Base-by-base conservation (phyloP, 2,888 invertebrate genomes). In the Chrysotoxum bicinctum region DNA sequence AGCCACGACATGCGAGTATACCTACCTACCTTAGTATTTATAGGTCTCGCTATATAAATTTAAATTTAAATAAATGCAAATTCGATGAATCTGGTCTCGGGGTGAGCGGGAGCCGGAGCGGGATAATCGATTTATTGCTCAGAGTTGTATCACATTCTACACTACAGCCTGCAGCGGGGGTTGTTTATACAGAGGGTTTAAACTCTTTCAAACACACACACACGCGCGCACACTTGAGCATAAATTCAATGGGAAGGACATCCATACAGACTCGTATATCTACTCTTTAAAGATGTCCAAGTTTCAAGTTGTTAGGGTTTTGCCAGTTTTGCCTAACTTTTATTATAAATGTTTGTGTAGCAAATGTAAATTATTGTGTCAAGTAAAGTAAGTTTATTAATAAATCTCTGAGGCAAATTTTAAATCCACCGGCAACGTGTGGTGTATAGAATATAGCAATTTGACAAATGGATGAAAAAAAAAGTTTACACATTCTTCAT, bases 61-160 rank as follows among this genome's bases (percentile, higher is more conserved):
- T 85, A 85, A 85, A 81, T 85, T 80, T 85, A 85, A 85, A 85
- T 81, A 85, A 85, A 85, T 85, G 85, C 85, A 85, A 85, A 85
- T 85, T 76, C 85, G 26, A 81, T 69, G 56, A 68, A 81, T 69
- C 68, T 48, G 56, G n/a, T 50, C 40, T 30, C 19, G 10, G 30
- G 62, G 35, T 0, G 16, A 0, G 10, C n/a, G 30, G 30, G 19
- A n/a, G n/a, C n/a, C n/a, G 73, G 81, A 21, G 68, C 43, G 81
- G 73, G 81, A 77, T 85, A 85, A 85, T 85, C 85, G 85, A 85
- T 85, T 85, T 85, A 81, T 81, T 85, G 72, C 72, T 81, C 68
- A 64, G 48, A 64, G 58, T 73, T 85, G 76, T 80, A 80, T 80
- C 80, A 72, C 75, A 72, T 72, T 76, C 58, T 58, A 19, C 14